Evolutionary conservation across 2,113 vertebrate species (phyloP).

Genomic region (Pseudorasbora parva): DNA sequence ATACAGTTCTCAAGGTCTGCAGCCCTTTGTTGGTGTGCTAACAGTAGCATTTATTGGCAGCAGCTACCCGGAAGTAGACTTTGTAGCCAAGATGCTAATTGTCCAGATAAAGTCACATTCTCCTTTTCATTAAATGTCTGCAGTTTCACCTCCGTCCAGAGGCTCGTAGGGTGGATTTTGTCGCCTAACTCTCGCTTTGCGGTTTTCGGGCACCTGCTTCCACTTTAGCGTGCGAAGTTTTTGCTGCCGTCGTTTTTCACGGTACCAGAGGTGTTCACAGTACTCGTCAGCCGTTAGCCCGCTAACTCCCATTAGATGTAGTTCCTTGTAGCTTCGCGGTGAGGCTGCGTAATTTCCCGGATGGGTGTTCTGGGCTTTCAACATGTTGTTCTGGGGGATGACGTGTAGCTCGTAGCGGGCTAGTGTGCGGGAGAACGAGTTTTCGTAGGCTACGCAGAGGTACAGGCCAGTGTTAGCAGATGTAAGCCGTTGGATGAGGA

Average conservation of each 20-base stretch:
- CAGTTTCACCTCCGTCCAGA: conserved; percentile 39
- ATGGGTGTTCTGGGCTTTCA: not conserved
- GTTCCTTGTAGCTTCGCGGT: conserved; percentile 74
- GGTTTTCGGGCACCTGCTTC: conserved; percentile 75
- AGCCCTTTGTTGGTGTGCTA: not conserved
- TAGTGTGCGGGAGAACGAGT: conserved; percentile 74
- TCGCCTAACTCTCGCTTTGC: conserved; percentile 79
- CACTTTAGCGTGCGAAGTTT: conserved; percentile 77
- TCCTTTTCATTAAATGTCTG: conserved; percentile 29
- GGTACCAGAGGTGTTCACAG: conserved; percentile 82
- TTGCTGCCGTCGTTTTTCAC: conserved; percentile 80
- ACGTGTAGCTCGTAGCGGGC: conserved; percentile 75
- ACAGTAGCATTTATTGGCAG: not conserved
- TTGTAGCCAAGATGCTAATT: not conserved
- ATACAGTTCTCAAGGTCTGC: not conserved
- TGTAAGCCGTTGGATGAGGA: conserved; percentile 79
- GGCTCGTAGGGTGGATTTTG: conserved; percentile 64
- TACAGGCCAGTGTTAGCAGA: conserved; percentile 74
- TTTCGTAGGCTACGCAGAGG: conserved; percentile 76
- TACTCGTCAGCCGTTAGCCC: conserved; percentile 76
- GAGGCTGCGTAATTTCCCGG: conserved; percentile 26
- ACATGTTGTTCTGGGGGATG: conserved; percentile 68
- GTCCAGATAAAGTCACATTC: conserved; percentile 15
- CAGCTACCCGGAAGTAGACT: not conserved
- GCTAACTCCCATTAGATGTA: conserved; percentile 65